These are phyloP conservation scores for Morpho achilles DNA, from an alignment of 2,888 invertebrate species.

Conservation along the genomic window DNA sequence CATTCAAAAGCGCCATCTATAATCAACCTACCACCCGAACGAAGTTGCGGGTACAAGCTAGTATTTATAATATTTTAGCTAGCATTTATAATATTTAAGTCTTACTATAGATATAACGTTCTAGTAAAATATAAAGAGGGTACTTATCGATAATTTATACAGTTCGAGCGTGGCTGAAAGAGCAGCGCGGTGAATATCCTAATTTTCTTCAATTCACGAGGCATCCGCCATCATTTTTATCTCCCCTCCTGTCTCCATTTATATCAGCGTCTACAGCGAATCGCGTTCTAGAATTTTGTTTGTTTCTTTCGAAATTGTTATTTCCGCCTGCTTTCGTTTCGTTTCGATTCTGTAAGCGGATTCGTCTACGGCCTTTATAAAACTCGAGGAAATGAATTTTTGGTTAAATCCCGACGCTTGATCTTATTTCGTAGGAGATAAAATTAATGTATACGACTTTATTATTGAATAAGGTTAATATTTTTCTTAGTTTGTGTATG, in stretches of 20 bases:
- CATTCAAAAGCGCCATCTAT: too few species aligned
- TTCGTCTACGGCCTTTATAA: conserved; percentile 62
- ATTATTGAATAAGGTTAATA: conserved; percentile 12
- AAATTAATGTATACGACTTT: conserved; percentile 40
- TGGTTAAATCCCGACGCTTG: conserved; percentile 57
- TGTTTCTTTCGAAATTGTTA: conserved; percentile 75
- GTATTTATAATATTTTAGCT: conserved; percentile 3
- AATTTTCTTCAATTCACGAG: conserved; percentile 71
- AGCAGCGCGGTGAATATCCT: conserved; percentile 70
- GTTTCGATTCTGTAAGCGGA: conserved; percentile 70
- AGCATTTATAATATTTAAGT: conserved; percentile 3
- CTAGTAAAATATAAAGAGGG: conserved; percentile 27
- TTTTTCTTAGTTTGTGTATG: conserved; percentile 6
- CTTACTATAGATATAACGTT: conserved; percentile 4
- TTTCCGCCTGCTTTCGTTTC: conserved; percentile 72
- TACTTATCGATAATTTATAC: conserved; percentile 63
- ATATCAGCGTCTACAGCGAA: conserved; percentile 65
- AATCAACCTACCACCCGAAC: too few species aligned
- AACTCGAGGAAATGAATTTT: conserved; percentile 69
- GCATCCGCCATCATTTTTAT: conserved; percentile 77
- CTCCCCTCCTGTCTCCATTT: conserved; percentile 72
- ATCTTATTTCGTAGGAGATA: conserved; percentile 50
- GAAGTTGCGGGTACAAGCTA: too few species aligned
- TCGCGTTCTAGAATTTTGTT: conserved; percentile 71
- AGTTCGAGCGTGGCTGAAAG: conserved; percentile 50